Base-by-base conservation (phyloP, 2,888 invertebrate species). In the Philonicus albiceps region DNA sequence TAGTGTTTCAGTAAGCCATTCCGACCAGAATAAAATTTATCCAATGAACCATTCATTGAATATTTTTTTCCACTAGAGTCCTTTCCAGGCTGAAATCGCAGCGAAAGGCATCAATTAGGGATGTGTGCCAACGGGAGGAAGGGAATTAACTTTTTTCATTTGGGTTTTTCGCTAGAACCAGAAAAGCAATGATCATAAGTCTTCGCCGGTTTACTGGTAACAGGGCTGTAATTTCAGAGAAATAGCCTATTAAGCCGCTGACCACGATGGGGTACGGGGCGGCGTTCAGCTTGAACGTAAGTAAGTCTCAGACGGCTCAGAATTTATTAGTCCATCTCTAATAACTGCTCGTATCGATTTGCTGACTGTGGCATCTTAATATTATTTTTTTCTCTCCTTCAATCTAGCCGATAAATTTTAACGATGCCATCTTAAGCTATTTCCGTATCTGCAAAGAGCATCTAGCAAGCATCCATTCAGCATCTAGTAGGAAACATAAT, bases 381-480 rank as follows among this genome's bases (percentile, higher is more conserved):
- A n/a, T 49, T 49, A 31, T 80, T 49, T 49, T 49, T 49, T 80
- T 80, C 30, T 80, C 13, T 30, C 27, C 16, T n/a, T 74, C 13
- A 80, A 80, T 80, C 80, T 80, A 80, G 80, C 53, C 80, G 40
- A 80, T 80, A 80, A 80, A 80, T 80, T 80, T 80, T 80, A 80
- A 80, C 80, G 80, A 80, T 80, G 80, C 53, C 80, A 49, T 80
- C 80, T 80, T 80, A 80, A 31, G 16, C 43, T 16, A 80, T 80
- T 80, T 80, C 49, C 80, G 80, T 53, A 80, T 80, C 80, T 53
- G 37, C 49, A 37, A 76, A 76, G 40, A 34, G 76, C 22, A 76
- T 37, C 49, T 80, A 27, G 2, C 49, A 8, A 7, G 27, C 74
- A 19, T 74, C 34, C 27, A 27, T 40, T 49, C 27, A 53, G 4